phyloP scores from a whole-genome alignment of 2,888 invertebrate species.

The Epinotia bilunana region DNA sequence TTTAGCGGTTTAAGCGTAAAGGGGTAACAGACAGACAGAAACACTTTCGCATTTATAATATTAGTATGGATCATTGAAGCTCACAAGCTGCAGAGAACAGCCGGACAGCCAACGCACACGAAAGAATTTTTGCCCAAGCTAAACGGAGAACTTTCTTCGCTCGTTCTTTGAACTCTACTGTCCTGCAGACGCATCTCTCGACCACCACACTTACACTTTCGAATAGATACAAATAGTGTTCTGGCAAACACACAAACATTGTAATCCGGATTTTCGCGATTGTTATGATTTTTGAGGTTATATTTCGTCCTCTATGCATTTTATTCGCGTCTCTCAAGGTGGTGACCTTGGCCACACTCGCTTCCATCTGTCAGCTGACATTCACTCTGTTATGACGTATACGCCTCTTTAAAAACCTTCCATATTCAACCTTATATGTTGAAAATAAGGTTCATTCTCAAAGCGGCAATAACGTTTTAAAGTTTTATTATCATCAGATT shows the following conservation, averaged over 20 bases:
- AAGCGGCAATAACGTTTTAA: background rate
- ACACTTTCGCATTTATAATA: no score
- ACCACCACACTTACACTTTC: no score
- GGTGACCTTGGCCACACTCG: background rate
- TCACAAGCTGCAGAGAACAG: no score
- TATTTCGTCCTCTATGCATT: conserved; percentile 9
- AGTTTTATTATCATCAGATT: background rate
- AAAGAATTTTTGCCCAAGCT: no score
- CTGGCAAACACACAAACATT: background rate
- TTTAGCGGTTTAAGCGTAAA: no score
- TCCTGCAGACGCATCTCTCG: no score
- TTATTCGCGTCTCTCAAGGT: conserved; percentile 17
- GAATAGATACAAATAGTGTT: background rate
- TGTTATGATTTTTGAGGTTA: conserved; percentile 16
- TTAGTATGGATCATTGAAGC: no score
- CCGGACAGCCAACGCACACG: no score
- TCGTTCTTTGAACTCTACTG: no score
- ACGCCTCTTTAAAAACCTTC: background rate
- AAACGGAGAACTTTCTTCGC: no score
- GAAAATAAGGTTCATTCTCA: background rate
- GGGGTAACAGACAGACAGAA: no score
- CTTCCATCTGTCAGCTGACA: background rate
- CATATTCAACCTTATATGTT: background rate
- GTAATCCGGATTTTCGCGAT: background rate
- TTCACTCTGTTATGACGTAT: background rate